These are phyloP conservation scores for Holothuria glaberrima DNA, from an alignment of 35 echinoderm and acorn worm species.

Conservation along the genomic window DNA sequence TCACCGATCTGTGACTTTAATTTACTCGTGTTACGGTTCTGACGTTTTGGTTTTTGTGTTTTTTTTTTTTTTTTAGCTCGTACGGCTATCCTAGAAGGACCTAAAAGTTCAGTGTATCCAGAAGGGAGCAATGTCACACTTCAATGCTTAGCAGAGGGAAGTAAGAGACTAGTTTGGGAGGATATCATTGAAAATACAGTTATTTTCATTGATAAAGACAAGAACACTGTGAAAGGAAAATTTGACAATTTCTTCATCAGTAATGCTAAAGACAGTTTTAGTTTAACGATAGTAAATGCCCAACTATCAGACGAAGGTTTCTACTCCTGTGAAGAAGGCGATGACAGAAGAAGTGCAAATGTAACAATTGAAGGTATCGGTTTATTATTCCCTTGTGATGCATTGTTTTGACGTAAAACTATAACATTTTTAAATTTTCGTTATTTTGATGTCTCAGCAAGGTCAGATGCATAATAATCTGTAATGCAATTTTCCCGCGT, in stretches of 20 bases:
- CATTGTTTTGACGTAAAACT: no score
- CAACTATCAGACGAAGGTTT: neutral
- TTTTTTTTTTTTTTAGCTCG: no score
- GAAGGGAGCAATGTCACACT: neutral
- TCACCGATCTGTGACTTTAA: no score
- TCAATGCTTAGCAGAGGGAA: neutral
- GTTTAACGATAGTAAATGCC: no score
- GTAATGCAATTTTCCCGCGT: no score
- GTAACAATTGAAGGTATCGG: slow-evolving; percentile 11
- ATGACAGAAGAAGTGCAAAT: neutral
- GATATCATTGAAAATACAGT: neutral
- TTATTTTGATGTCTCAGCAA: no score
- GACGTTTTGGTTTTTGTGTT: no score
- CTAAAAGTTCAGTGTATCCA: neutral
- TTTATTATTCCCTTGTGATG: no score
- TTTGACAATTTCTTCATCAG: slow-evolving; percentile 21
- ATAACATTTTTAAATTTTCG: no score
- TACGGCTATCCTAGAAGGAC: neutral
- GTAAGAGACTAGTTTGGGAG: slow-evolving; percentile 1
- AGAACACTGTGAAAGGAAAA: neutral
- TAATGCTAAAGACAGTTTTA: neutral
- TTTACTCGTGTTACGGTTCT: no score
- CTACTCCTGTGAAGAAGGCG: neutral
- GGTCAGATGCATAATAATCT: no score
- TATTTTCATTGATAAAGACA: slow-evolving; percentile 14